Conservation (phyloP, 2,113 vertebrate species). For the Petromus typicus region DNA sequence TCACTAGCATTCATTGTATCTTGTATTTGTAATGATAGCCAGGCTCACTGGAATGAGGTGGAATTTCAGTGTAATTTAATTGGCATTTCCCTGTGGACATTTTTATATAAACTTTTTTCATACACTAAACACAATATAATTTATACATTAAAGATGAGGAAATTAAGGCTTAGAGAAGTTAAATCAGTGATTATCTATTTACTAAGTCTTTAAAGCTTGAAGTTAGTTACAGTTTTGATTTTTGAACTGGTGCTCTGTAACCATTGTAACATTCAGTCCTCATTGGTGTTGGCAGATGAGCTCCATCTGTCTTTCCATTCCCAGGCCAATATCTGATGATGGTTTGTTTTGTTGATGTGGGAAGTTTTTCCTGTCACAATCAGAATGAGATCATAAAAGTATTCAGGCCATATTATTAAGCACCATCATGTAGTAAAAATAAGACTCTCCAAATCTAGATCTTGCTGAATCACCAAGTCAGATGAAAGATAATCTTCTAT, state of each 20-base stretch:
- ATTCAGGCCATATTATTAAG: not conserved
- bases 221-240: not conserved
- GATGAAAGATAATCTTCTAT: slow-evolving; percentile 54
- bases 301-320: not conserved
- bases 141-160: not conserved
- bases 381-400: not conserved
- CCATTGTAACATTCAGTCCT: not conserved
- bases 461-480: slow-evolving; percentile 28
- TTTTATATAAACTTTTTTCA: not conserved
- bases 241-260: not conserved
- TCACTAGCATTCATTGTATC: not conserved
- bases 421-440: not conserved
- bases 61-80: not conserved
- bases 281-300: not conserved
- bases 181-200: not conserved
- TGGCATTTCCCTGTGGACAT: not conserved
- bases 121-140: not conserved
- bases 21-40: not conserved
- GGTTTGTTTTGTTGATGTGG: slow-evolving; percentile 29
- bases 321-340: not conserved
- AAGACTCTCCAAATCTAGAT: not conserved
- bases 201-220: not conserved
- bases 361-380: not conserved
- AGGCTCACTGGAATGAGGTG: not conserved
- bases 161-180: not conserved